A percentile compares a stretch with the other conserved stretches of the same genome.
phyloP scores from a whole-genome alignment of 2,888 invertebrate species.

The Empis livida region DNA sequence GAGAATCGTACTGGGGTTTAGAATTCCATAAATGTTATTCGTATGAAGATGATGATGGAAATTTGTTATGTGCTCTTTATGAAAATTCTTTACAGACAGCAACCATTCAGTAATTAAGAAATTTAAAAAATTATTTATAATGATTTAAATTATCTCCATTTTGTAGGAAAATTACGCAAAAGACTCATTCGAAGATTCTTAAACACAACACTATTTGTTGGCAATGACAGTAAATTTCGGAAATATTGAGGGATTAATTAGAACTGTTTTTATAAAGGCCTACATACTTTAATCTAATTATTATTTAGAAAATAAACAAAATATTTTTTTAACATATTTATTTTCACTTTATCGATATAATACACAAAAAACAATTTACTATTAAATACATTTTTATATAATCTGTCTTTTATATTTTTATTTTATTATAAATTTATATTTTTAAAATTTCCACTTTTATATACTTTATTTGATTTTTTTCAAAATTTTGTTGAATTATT shows the following conservation, averaged over 20 bases:
- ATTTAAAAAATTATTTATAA: background rate
- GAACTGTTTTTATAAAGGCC: too few species aligned
- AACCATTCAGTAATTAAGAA: constrained; percentile 46
- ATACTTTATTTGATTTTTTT: background rate
- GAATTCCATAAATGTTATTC: constrained; percentile 81
- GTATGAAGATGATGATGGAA: constrained; percentile 43
- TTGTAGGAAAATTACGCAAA: constrained; percentile 36
- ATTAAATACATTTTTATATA: background rate
- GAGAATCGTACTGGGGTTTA: constrained; percentile 55
- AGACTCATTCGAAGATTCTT: constrained; percentile 47
- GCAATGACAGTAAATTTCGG: too few species aligned
- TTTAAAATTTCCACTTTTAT: background rate
- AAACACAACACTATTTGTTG: constrained; percentile 58
- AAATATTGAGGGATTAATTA: too few species aligned
- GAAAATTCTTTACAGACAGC: constrained; percentile 59
- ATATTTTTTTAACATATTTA: too few species aligned
- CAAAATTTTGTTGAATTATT: too few species aligned
- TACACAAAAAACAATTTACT: background rate
- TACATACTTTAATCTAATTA: too few species aligned
- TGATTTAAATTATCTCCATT: background rate
- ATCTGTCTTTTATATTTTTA: background rate
- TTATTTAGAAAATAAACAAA: too few species aligned
- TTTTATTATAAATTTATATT: background rate
- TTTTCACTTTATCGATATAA: too few species aligned
- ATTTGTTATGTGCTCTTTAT: constrained; percentile 62